phyloP scores from a whole-genome alignment of 2,797 vertebrate genomes.

The Philypnodon macrostomus region DNA sequence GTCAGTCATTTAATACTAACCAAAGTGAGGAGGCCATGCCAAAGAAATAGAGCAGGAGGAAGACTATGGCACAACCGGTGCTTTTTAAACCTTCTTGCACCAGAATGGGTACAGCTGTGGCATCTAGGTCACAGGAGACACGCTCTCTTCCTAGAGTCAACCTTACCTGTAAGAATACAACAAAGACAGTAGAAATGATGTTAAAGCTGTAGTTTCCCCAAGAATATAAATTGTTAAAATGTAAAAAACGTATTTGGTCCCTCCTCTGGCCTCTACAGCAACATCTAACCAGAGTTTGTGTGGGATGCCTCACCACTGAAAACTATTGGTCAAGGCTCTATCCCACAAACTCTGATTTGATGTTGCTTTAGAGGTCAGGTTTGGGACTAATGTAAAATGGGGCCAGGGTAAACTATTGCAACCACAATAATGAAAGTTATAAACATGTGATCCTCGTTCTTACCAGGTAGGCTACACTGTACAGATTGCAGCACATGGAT shows the following conservation, averaged over 20 bases:
- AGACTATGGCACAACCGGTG: slow-evolving; percentile 98
- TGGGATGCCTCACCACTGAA: too few relatives aligned
- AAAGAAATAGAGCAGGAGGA: slow-evolving; percentile 98
- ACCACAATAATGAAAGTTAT: not conserved
- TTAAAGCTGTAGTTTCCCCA: too few relatives aligned
- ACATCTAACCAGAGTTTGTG: too few relatives aligned
- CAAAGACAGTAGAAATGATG: too few relatives aligned
- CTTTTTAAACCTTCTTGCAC: slow-evolving; percentile 98
- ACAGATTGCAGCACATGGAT: slow-evolving; percentile 99
- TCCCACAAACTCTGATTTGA: too few relatives aligned
- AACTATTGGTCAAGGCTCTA: too few relatives aligned
- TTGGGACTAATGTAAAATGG: too few relatives aligned
- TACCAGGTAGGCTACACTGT: slow-evolving; percentile 96
- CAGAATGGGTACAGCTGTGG: slow-evolving; percentile 89
- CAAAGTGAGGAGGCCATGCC: slow-evolving; percentile 99
- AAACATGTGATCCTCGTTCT: not conserved
- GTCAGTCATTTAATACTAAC: slow-evolving; percentile 66
- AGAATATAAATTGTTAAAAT: too few relatives aligned
- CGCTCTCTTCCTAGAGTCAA: slow-evolving; percentile 94
- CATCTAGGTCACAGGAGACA: slow-evolving; percentile 97
- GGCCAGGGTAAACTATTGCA: too few relatives aligned
- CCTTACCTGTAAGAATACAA: slow-evolving; percentile 70
- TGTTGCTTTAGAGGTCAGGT: too few relatives aligned
- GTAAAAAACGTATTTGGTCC: too few relatives aligned
- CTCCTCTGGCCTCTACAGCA: too few relatives aligned